A percentile compares a stretch with the other conserved stretches of the same genome.
phyloP scores from a whole-genome alignment of 2,797 vertebrate genomes.

The Pangasius sanitwongsei region DNA sequence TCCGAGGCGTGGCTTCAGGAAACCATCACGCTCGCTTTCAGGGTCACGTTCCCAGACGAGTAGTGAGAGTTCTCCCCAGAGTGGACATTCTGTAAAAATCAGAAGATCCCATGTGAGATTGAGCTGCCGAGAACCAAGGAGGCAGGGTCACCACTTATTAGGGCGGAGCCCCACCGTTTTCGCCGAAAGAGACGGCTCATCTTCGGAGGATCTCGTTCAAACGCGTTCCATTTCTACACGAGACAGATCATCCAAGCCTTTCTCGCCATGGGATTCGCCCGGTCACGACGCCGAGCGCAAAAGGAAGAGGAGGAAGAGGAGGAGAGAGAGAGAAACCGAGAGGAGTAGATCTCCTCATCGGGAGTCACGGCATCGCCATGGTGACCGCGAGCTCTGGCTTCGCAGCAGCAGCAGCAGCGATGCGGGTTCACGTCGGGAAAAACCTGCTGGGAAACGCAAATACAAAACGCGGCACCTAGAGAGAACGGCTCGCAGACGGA shows the following conservation, averaged over 20 bases:
- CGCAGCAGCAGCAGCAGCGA: slow-evolving; percentile 61
- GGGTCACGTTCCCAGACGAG: not conserved
- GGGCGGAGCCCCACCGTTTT: not conserved
- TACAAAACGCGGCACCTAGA: slow-evolving; percentile 94
- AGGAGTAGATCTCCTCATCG: slow-evolving; percentile 61
- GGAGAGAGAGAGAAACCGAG: slow-evolving; percentile 62
- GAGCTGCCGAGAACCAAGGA: not conserved
- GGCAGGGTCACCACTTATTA: not conserved
- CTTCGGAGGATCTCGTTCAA: not conserved
- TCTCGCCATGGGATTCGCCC: slow-evolving; percentile 28
- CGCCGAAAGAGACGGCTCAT: not conserved
- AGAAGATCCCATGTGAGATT: not conserved
- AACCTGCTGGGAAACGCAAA: slow-evolving; percentile 90
- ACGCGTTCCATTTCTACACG: not conserved
- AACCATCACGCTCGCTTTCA: not conserved
- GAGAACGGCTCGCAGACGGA: slow-evolving; percentile 43
- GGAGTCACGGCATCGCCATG: slow-evolving; percentile 52
- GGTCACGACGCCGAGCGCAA: slow-evolving; percentile 47
- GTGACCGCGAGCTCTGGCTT: slow-evolving; percentile 35
- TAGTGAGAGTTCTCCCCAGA: slow-evolving; percentile 27
- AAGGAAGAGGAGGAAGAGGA: slow-evolving; percentile 63
- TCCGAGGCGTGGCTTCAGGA: not conserved
- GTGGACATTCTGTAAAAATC: not conserved
- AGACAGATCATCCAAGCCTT: slow-evolving; percentile 12
- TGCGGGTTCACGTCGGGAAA: slow-evolving; percentile 68